Base-by-base conservation (phyloP, 1,140 invertebrate species). In the Stenopsyche tienmushanensis region DNA sequence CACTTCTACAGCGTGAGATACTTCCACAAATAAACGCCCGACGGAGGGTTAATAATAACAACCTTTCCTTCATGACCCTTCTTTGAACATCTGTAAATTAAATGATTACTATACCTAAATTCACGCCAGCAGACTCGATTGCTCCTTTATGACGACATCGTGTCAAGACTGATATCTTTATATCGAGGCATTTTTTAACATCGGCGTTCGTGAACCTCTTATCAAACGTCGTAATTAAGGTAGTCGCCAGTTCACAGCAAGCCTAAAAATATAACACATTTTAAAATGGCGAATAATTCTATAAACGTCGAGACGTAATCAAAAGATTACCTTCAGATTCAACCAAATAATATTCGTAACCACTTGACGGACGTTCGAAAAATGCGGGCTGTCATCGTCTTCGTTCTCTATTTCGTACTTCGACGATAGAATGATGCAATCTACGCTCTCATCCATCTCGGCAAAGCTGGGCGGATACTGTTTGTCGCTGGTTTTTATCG, bases 111-210 rank as follows among this genome's bases (percentile, higher is more conserved):
- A 75, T 73, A 72, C 79, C 81, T 58, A 90, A 79, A 29, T 84
- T 79, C 53, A 77, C 65, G 1, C 88, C 88, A 1, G 87, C 88
- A 13, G 85, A 80, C 77, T 93, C 90, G 57, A 92, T 90, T 21
- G 86, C 90, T 44, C 91, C 91, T 80, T 92, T 91, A 72, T 92
- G 90, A 8, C 90, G 80, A 71, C 88, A 92, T 21, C 84, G 86
- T 42, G 85, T 84, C 50, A 92, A 75, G 49, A 91, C 84, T 21
- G 75, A 78, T 57, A 83, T 79, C 26, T 87, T 83, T 21, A 91
- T 80, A 39, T 85, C 73, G 9, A 84, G 76, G 70, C 84, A 83
- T 70, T 77, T 75, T 24, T 82, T 72, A 24, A 76, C 77, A 54
- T 80, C 68, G 13, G 13, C 65, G 0, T 72, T 72, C 39, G 77